A percentile compares a stretch with the other conserved stretches of the same genome.
These are phyloP conservation scores for Amblyornis subalaris DNA, from an alignment of 2,113 vertebrate species.

Conservation along the genomic window DNA sequence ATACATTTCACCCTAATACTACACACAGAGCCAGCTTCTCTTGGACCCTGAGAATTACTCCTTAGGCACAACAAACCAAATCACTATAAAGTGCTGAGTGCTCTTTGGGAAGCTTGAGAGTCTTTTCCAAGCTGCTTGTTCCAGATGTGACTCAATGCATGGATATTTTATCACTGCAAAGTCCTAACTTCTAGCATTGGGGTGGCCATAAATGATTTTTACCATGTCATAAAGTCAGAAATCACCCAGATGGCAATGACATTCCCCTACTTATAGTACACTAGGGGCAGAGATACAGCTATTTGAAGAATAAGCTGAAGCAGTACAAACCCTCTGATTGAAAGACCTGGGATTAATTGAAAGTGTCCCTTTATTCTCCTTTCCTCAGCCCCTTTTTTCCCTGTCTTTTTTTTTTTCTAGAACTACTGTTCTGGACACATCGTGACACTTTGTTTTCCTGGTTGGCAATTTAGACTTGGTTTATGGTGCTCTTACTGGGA, in stretches of 20 bases:
- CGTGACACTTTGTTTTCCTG: neutral
- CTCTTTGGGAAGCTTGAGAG: neutral
- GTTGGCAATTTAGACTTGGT: neutral
- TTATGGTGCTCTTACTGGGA: neutral
- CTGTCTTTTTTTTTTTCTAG: neutral
- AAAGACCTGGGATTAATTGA: slow-evolving; percentile 45
- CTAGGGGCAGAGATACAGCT: neutral
- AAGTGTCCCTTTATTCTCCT: neutral
- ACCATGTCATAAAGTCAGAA: slow-evolving; percentile 57
- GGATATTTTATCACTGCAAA: slow-evolving; percentile 19
- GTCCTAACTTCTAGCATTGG: neutral
- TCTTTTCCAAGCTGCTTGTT: neutral
- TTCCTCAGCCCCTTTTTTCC: neutral
- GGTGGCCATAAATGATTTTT: slow-evolving; percentile 54
- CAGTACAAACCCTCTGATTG: slow-evolving; percentile 4
- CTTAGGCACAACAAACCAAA: neutral
- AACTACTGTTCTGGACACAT: neutral
- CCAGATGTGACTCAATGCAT: neutral
- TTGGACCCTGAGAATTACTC: neutral
- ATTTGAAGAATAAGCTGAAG: neutral
- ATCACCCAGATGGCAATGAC: slow-evolving; percentile 23
- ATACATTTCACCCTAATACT: neutral
- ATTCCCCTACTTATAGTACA: slow-evolving; percentile 33
- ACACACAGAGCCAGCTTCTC: neutral
- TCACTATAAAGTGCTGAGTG: neutral